Base-by-base conservation (phyloP, 2,888 invertebrate species). In the Syrista parreyssii region DNA sequence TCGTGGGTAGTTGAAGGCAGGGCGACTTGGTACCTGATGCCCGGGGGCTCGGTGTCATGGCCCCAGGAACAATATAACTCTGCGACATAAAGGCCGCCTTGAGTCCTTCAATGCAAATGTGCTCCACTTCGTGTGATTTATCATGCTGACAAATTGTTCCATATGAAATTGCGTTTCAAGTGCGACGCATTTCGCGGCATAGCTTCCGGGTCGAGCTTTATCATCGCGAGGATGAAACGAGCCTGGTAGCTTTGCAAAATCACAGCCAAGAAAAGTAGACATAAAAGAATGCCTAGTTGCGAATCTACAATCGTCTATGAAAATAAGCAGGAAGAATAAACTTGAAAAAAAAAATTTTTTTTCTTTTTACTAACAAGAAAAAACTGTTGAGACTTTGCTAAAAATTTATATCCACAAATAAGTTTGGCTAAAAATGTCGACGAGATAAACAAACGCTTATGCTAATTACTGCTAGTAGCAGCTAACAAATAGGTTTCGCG, bases 401-500 rank as follows among this genome's bases (percentile, higher is more conserved):
- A 23, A 9, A 55, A 4, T 36, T 4, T 40, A 77, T 78, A 74
- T 79, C 78, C 76, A 68, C 68, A 71, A 75, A 81, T 79, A 81
- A 84, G 83, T 84, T 81, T 75, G 76, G 75, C 75, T 77, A 75
- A 78, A 79, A 84, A 78, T 81, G 78, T 81, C 76, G 73, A 72
- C 78, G 81, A 83, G 85, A 85, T 84, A 85, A 84, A 84, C 83
- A 82, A 83, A 83, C 83, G 84, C 82, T 86, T 85, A 85, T 84
- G 84, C 82, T 85, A 85, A 86, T 85, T 84, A 68, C 74, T n/a
- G 11, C 74, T 68, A 68, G 36, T 36, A 32, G 69, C 68, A 74
- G 78, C 73, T 78, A 80, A 83, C 78, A 77, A 82, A 83, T 73
- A 81, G 78, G 79, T 78, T 31, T 71, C 33, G 9, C 68, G 69